Evolutionary conservation across 2,797 vertebrate genomes (phyloP).

Genomic region (Microcaecilia unicolor): DNA sequence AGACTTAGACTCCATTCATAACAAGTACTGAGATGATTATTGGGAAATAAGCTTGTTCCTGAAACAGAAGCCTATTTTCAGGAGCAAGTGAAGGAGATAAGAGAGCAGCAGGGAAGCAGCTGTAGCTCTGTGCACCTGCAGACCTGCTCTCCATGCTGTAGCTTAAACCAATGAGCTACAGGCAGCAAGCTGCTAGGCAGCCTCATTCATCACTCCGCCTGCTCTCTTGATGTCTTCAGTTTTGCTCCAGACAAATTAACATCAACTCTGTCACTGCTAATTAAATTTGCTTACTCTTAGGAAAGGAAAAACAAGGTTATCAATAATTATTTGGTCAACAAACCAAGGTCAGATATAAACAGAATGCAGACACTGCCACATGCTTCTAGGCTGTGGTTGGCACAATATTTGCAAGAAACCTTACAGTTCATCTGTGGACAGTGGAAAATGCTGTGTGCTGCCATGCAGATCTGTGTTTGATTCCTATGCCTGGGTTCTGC

Average conservation of each 20-base stretch:
- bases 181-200: background rate
- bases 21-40: constrained; percentile 42
- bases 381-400: too few species aligned
- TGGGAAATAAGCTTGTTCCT: constrained; percentile 39
- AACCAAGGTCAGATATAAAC: background rate
- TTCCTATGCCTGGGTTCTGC: too few species aligned
- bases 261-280: too few species aligned
- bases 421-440: too few species aligned
- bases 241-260: background rate
- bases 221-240: background rate
- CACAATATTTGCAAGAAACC: too few species aligned
- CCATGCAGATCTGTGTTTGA: too few species aligned
- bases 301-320: background rate
- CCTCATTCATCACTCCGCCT: background rate
- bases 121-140: background rate
- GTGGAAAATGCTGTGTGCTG: too few species aligned
- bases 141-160: background rate
- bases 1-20: background rate
- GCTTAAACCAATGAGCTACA: background rate
- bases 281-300: background rate
- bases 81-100: background rate
- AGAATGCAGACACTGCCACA: background rate
- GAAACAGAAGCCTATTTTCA: constrained; percentile 49
- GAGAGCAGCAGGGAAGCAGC: background rate
- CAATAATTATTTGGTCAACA: background rate